These are phyloP conservation scores for Paramormyrops hopkinsi DNA, from an alignment of 2,797 vertebrate genomes.

Conservation along the genomic window DNA sequence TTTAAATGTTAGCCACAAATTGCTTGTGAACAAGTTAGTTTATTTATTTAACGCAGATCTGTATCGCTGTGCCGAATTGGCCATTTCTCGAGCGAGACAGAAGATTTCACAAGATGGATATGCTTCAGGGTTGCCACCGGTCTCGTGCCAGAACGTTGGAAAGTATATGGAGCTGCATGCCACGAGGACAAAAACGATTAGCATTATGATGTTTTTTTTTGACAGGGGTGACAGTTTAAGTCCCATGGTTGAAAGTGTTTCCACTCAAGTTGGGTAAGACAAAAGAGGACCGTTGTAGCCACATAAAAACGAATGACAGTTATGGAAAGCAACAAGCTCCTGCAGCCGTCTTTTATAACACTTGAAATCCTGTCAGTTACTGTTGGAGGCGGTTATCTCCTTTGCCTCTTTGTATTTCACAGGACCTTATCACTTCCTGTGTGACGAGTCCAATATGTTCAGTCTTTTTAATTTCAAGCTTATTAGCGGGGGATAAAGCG, in stretches of 20 bases:
- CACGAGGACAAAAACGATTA: not conserved
- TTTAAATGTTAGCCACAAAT: not conserved
- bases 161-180: not conserved
- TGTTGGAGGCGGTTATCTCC: conserved; percentile 48
- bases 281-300: not conserved
- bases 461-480: conserved; percentile 67
- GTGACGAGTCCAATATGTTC: conserved; percentile 49
- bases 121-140: not conserved
- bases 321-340: not conserved
- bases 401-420: conserved; percentile 40
- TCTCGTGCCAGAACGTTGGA: not conserved
- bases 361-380: conserved; percentile 32
- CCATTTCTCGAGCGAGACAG: not conserved
- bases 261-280: not conserved
- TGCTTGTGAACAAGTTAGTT: not conserved
- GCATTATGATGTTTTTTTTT: not conserved
- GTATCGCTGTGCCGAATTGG: not conserved
- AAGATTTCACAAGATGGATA: not conserved
- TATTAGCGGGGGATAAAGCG: conserved; percentile 60
- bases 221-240: conserved; percentile 2
- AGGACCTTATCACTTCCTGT: conserved; percentile 44
- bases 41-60: not conserved
- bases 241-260: not conserved
- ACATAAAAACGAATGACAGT: not conserved
- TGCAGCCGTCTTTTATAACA: not conserved